Percentiles rank a stretch among this genome's conserved stretches.
These are phyloP conservation scores for Heptranchias perlo DNA, from an alignment of 2,113 vertebrate species.

Conservation along the genomic window DNA sequence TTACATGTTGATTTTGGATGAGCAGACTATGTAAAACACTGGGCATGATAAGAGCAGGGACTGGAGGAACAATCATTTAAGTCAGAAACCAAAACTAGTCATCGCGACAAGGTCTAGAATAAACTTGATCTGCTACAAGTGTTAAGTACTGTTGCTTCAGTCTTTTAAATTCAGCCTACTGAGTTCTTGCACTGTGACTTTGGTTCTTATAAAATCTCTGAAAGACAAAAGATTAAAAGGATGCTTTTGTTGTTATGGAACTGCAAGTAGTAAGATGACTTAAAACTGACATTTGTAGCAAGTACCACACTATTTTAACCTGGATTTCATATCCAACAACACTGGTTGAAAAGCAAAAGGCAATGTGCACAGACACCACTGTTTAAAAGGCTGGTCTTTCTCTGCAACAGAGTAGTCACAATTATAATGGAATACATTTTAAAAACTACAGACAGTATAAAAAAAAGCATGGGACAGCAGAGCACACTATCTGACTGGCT, in stretches of 20 bases:
- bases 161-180: background rate
- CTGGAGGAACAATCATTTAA: background rate
- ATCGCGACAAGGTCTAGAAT: background rate
- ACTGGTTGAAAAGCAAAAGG: background rate
- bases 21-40: background rate
- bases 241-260: background rate
- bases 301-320: background rate
- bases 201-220: background rate
- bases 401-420: background rate
- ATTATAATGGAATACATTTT: background rate
- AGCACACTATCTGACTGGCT: background rate
- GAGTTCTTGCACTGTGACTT: background rate
- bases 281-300: background rate
- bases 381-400: background rate
- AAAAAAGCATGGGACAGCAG: background rate
- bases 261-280: background rate
- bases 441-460: background rate
- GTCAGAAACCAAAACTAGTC: background rate
- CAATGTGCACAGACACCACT: background rate
- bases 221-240: background rate
- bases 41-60: background rate
- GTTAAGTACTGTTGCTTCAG: background rate
- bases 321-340: background rate
- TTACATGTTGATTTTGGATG: background rate
- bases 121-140: background rate